These are phyloP conservation scores for Addax nasomaculatus DNA, from an alignment of 2,113 vertebrate species.

Conservation along the genomic window DNA sequence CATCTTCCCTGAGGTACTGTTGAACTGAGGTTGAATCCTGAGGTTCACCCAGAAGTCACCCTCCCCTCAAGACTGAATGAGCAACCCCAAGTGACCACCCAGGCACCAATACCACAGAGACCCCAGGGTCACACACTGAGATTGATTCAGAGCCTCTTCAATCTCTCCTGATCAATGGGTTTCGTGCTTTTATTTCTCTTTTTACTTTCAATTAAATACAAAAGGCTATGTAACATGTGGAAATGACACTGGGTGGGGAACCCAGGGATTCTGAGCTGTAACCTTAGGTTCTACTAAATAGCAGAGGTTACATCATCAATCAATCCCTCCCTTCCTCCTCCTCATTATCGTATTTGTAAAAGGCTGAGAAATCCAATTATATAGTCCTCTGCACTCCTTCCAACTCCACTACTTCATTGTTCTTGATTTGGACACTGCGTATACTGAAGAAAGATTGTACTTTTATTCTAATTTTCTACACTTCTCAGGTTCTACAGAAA, in stretches of 20 bases:
- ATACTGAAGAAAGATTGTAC: background rate
- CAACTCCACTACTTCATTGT: background rate
- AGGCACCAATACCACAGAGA: accelerated
- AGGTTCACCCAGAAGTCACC: background rate
- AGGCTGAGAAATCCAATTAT: background rate
- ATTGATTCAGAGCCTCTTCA: background rate
- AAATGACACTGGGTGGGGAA: background rate
- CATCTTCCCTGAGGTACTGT: background rate
- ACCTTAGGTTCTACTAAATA: background rate
- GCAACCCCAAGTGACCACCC: background rate
- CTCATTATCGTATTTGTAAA: background rate
- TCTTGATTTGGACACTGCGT: background rate
- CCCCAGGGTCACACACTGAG: background rate
- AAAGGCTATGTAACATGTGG: background rate
- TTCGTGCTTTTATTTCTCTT: background rate
- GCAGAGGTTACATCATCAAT: no score
- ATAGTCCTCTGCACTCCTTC: background rate
- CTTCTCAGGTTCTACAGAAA: background rate
- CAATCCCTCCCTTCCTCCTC: background rate
- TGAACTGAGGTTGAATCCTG: background rate
- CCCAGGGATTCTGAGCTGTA: background rate
- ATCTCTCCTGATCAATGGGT: background rate
- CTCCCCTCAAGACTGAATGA: accelerated
- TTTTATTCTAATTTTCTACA: background rate
- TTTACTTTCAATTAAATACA: background rate